A percentile compares a stretch with the other conserved stretches of the same genome.
Conservation (phyloP, 2,797 vertebrate genomes). For the Notamacropus eugenii region DNA sequence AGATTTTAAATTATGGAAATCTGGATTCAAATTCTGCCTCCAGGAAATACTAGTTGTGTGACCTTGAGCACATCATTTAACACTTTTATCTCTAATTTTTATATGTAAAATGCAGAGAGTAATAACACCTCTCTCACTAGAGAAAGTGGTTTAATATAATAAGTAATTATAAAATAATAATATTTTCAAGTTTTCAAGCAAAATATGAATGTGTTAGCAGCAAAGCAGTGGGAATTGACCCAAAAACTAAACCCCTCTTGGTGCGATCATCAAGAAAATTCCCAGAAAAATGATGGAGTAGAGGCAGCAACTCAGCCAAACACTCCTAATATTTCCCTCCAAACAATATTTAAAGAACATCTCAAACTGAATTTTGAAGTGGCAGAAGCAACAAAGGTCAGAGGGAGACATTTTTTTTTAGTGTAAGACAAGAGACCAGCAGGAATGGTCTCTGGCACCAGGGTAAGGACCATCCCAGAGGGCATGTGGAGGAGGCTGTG, state of each 20-base stretch:
- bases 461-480: background rate
- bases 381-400: background rate
- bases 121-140: background rate
- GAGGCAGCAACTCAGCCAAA: background rate
- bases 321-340: background rate
- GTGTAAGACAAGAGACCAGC: background rate
- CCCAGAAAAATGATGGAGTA: background rate
- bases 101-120: background rate
- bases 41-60: background rate
- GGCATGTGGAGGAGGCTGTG: background rate
- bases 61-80: background rate
- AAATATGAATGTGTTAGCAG: background rate
- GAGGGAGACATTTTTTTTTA: background rate
- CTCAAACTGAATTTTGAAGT: background rate
- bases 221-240: background rate
- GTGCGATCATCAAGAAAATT: background rate
- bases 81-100: background rate
- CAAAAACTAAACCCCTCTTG: background rate
- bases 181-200: background rate
- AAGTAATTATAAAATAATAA: background rate
- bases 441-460: background rate
- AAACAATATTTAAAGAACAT: background rate
- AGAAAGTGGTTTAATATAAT: background rate
- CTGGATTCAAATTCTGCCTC: background rate
- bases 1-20: background rate